Base-by-base conservation (phyloP, 2,797 vertebrate species). In the Enteromius paludinosus region DNA sequence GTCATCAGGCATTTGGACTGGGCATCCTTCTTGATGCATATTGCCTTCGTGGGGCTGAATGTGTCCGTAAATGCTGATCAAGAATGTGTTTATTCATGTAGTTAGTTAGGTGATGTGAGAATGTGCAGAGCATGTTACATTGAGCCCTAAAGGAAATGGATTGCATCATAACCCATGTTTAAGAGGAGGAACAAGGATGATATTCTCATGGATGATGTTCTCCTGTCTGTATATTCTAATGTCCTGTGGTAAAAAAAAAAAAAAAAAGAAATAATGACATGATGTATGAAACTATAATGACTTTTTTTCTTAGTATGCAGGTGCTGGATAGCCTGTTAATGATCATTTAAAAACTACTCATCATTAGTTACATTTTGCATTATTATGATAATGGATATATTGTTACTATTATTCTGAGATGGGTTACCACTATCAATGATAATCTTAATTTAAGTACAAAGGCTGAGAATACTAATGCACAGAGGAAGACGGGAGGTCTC, bases 271-370 rank as follows among this genome's bases (percentile, higher is more conserved):
- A 68, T 85, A 80, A 86, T 35, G 62, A 91, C 88, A 88, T 82
- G 83, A 90, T 92, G 87, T 91, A 86, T 81, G 77, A 87, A 84
- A 86, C 89, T 87, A 85, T 89, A 79, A 88, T 87, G 90, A 90
- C 91, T 81, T 87, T 87, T 87, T 78, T 78, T 91, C 89, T 90
- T 90, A 89, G 86, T 87, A 86, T 88, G 86, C 93, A 92, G 93
- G 92, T 92, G 92, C 93, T 91, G 92, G 92, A 92, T 89, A 93
- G 91, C 93, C 94, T 95, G 93, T 92, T 90, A 78, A 89, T 86
- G 78, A 92, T 87, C 86, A 92, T 93, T 94, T 92, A 89, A 91
- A 90, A 92, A 86, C 85, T 89, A 90, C 83, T 79, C 35, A 41
- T 75, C 35, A 43, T 68, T 56, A 79, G 62, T 82, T 74, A 65